A percentile compares a stretch with the other conserved stretches of the same genome.
Conservation (phyloP, 2,113 vertebrate species). For the Thryonomys swinderianus region DNA sequence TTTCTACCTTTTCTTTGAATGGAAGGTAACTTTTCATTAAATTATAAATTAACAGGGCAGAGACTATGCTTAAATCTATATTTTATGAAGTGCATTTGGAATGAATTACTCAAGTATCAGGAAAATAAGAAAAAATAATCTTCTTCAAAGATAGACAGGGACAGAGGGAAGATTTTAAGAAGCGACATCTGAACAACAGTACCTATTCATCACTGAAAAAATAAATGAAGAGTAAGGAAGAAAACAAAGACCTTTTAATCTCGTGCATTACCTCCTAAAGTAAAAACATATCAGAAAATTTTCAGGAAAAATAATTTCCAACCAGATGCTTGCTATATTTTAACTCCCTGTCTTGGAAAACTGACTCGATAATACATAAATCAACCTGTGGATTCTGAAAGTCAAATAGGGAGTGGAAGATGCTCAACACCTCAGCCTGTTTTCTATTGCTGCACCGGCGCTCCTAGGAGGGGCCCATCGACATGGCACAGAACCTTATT, state of each 20-base stretch:
- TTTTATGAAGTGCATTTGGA: slow-evolving; percentile 37
- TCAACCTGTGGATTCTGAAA: background rate
- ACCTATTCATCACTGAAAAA: background rate
- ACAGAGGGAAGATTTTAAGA: slow-evolving; percentile 14
- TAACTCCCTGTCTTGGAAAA: background rate
- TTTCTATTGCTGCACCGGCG: background rate
- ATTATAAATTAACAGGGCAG: slow-evolving; percentile 41
- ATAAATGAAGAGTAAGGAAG: background rate
- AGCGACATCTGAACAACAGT: no score
- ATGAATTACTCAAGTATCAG: slow-evolving; percentile 56
- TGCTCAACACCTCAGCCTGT: background rate
- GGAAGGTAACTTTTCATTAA: slow-evolving; percentile 53
- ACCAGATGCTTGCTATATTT: background rate
- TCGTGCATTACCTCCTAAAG: background rate
- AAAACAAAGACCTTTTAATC: background rate
- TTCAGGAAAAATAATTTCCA: background rate
- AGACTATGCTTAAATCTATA: slow-evolving; percentile 20
- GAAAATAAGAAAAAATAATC: background rate
- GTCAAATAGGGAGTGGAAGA: background rate
- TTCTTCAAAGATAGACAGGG: background rate
- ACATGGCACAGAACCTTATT: background rate
- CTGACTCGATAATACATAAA: background rate
- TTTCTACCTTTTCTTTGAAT: slow-evolving; percentile 64
- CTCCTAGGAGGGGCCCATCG: background rate
- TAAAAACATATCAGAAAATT: background rate